Evolutionary conservation across 1,140 invertebrate genomes (phyloP), one percentile per base, ranked within the genome.

Genomic region (Camponotus pennsylvanicus): DNA sequence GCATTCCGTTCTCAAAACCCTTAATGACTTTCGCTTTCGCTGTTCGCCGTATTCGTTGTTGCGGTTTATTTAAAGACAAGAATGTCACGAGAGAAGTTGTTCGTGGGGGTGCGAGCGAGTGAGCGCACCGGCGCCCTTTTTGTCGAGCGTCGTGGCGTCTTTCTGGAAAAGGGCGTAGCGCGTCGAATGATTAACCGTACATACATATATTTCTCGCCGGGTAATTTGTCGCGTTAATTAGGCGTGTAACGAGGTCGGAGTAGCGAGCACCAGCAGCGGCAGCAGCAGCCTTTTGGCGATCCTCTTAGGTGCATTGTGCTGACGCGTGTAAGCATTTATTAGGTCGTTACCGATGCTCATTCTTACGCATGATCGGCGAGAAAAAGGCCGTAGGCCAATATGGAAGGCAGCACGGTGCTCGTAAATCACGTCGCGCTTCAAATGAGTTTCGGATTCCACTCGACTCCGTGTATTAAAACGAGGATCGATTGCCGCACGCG

Each of bases 201-300:
- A 83, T 89, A 88, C 90, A 89, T 93, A 91, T 92, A 91, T 92
- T 93, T 90, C 90, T 90, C 88, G 87, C 85, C 86, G 89, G 86
- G 75, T 87, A 93, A 93, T 93, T 93, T 93, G 92, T 93, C 92
- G 92, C 88, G 89, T 93, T 93, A 93, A 93, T 93, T 93, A 93
- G 89, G 85, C 93, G 91, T 93, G 91, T 93, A 93, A 92, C 93
- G 91, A 92, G 91, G 88, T 76, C 85, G 49, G 55, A 79, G 83
- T 75, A 75, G 49, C 69, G 66, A 40, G n/a, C 37, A 82, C n/a
- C 27, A 34, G 66, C 37, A 42, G 18, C 40, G n/a, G n/a, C 40
- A 69, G 76, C 64, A 57, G 49, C 64, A 57, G 71, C 76, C 61
- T 87, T 84, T 87, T 67, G 80, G 34, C 85, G 42, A 63, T 82